These are phyloP conservation scores for Tetrax tetrax DNA, from an alignment of 2,113 vertebrate genomes.

Conservation along the genomic window DNA sequence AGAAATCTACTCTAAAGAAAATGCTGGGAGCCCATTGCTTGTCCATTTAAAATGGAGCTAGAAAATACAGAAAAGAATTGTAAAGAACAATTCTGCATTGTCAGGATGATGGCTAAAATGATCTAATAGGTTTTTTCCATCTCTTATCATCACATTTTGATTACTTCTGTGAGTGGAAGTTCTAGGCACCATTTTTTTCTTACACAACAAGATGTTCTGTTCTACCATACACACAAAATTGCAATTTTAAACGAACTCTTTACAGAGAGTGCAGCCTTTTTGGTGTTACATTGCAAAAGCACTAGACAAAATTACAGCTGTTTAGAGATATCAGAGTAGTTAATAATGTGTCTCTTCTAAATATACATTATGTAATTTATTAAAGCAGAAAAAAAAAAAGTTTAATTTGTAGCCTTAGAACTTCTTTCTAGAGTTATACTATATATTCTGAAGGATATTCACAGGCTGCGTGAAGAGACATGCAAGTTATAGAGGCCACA, in stretches of 20 bases:
- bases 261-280: not conserved
- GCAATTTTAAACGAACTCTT: not conserved
- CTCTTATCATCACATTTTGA: not conserved
- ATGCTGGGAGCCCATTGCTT: not conserved
- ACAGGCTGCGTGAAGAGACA: accelerated
- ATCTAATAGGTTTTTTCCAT: not conserved
- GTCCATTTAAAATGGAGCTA: not conserved
- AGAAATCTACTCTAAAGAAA: not conserved
- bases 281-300: not conserved
- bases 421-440: not conserved
- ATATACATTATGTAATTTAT: not conserved
- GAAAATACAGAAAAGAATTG: not conserved
- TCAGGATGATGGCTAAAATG: not conserved
- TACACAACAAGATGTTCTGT: not conserved
- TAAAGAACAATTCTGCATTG: not conserved
- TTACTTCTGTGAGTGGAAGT: not conserved
- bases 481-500: not conserved
- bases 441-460: not conserved
- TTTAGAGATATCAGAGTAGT: not conserved
- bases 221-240: not conserved
- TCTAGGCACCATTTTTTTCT: not conserved
- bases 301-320: not conserved
- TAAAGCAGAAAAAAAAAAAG: not conserved
- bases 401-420: not conserved
- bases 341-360: not conserved